Conservation (phyloP, 2,888 invertebrate genomes). For the Meandrusa payeni region DNA sequence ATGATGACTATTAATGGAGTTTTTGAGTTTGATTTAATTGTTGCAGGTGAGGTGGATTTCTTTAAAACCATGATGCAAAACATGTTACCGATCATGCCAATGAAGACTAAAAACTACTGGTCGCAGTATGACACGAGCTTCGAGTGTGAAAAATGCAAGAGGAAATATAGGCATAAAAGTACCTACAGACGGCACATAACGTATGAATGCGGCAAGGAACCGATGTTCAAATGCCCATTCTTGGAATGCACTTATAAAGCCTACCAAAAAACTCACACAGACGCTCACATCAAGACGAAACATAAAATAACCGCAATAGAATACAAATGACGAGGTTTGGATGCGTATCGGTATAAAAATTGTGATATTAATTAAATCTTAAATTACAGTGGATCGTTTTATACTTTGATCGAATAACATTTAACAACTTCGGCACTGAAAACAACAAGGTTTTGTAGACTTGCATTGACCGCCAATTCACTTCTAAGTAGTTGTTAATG, state of each 20-base stretch:
- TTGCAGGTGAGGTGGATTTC: conserved; percentile 77
- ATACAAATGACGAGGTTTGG: conserved; percentile 57
- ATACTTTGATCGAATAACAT: too few species aligned
- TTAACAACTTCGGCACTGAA: too few species aligned
- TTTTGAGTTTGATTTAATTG: conserved; percentile 50
- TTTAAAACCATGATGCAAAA: conserved; percentile 75
- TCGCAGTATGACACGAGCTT: conserved; percentile 69
- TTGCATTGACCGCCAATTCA: too few species aligned
- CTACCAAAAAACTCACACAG: conserved; percentile 75
- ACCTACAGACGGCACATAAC: conserved; percentile 86
- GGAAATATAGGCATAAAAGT: conserved; percentile 87
- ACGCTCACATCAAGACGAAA: conserved; percentile 76
- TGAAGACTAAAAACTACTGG: conserved; percentile 77
- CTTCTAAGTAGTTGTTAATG: too few species aligned
- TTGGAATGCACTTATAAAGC: conserved; percentile 74
- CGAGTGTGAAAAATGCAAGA: conserved; percentile 84
- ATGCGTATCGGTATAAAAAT: conserved; percentile 36
- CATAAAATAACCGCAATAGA: conserved; percentile 82
- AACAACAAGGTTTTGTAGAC: too few species aligned
- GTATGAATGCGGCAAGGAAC: conserved; percentile 83
- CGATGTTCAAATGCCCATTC: conserved; percentile 74
- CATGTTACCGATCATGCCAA: conserved; percentile 69
- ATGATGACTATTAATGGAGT: conserved; percentile 16
- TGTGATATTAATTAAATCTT: conserved; percentile 70
- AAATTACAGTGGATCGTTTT: conserved; percentile 22